Base-by-base conservation (phyloP, 2,113 vertebrate genomes). In the Chascanopsetta lugubris region DNA sequence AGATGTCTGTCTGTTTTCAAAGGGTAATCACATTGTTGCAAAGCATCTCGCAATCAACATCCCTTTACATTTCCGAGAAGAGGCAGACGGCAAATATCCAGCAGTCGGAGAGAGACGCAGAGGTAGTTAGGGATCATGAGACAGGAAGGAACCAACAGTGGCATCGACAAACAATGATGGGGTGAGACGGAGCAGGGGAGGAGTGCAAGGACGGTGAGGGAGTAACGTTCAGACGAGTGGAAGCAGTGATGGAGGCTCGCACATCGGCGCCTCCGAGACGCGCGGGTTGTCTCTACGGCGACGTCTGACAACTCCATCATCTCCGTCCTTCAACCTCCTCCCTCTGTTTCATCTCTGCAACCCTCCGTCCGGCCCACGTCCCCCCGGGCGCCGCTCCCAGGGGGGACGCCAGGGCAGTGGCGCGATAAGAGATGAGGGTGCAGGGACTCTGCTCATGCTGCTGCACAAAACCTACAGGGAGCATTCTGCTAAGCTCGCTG, bases 281-380 rank as follows among this genome's bases (percentile, higher is more conserved):
- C 59, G 24, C 61, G 67, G 65, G 58, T 56, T 70, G 61, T 78
- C 59, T 27, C 48, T 38, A 51, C 26, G 22, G 54, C 40, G 36
- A 82, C 71, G 72, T 32, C 22, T 25, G 59, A 75, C 69, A 79
- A 69, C 60, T 80, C 73, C 46, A 72, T 85, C 82, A 42, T 46
- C 10, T 51, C 60, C 51, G 56, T 34, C 45, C n/a, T 22, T 38
- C 27, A 15, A 30, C 24, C 13, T 49, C 61, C 62, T 42, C 43
- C 24, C 40, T 64, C 53, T 32, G 17, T 69, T 63, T 61, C 20
- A 15, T 17, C 54, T 45, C 13, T 49, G n/a, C 55, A 32, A 2
- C 45, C 54, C 18, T 32, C 34, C 42, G 20, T 49, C 72, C 68
- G 50, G 49, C 65, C 49, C 51, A 57, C 25, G 36, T 71, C 69